Conservation (phyloP, 2,113 vertebrate genomes). For the Oryzias javanicus region DNA sequence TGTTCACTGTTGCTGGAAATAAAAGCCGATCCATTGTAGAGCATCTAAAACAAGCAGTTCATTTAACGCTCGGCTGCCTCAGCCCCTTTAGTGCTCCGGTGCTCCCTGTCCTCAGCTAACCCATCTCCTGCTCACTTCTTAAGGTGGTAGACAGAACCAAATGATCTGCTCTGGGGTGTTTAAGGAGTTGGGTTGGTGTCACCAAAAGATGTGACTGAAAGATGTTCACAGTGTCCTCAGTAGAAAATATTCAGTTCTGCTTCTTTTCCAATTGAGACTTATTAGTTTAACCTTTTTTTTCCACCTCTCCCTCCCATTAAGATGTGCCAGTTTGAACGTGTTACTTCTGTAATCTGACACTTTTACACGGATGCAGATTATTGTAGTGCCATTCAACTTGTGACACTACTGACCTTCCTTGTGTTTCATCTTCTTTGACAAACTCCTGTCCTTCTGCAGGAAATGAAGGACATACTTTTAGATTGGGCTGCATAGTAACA, state of each 20-base stretch:
- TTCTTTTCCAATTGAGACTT: constrained; percentile 24
- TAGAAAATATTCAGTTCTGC: constrained; percentile 3
- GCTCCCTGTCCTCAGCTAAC: constrained; percentile 38
- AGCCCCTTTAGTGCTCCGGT: constrained; percentile 50
- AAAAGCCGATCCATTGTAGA: constrained; percentile 53
- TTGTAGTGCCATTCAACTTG: constrained; percentile 16
- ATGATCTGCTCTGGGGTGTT: constrained; percentile 6
- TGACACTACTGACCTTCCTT: constrained; percentile 12
- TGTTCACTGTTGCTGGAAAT: constrained; percentile 43
- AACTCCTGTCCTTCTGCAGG: neutral
- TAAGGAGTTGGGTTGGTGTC: constrained; percentile 3
- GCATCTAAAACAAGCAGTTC: constrained; percentile 66
- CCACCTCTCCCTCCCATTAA: neutral
- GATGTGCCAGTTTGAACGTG: constrained; percentile 24
- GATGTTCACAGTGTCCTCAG: constrained; percentile 11
- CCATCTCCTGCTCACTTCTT: constrained; percentile 23
- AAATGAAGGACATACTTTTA: neutral
- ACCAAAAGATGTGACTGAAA: constrained; percentile 4
- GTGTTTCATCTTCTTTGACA: constrained; percentile 9
- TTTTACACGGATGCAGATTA: constrained; percentile 6
- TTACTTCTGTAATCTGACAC: constrained; percentile 23
- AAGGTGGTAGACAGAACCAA: constrained; percentile 30
- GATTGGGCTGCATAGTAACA: too few species aligned
- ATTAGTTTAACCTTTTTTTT: constrained; percentile 46
- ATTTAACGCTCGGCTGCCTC: constrained; percentile 67